Evolutionary conservation across 92 coral and sea anemone species (phyloP), one percentile per base, ranked within the genome.

Genomic region (Virgularia gustaviana): DNA sequence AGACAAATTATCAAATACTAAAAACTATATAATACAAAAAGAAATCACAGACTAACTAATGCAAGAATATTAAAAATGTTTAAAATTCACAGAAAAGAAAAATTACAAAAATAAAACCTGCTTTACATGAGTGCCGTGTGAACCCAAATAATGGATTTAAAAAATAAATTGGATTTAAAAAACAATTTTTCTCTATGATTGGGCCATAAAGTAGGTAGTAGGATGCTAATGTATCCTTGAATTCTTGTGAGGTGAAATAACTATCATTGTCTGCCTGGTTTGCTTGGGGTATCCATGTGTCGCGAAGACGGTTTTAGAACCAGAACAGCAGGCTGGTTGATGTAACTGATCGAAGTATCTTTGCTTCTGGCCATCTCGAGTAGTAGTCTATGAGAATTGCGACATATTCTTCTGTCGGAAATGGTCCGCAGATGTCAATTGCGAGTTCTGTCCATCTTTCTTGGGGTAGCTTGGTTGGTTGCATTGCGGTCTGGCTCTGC

Each of bases 351-450:
- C 8, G 2, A 8, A 49, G 56, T 2, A 2, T n/a, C n/a, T n/a
- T n/a, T 28, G 33, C 3, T 57, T 41, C 47, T 9, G 47, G 47
- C 47, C 47, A 41, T 9, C 47, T 9, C 9, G 47, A 41, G 47
- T 41, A 41, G 16, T 41, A 41, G 47, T 41, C n/a, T 1, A 83
- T 70, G 38, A 83, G 74, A 41, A 64, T 76, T 68, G 34, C 82
- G 34, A 77, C 65, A 31, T 7, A 57, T 58, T 78, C 79, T 9
- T 78, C 73, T 9, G 72, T 83, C 45, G 81, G 85, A 32, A 83
- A 83, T 20, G 81, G 81, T 29, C 85, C 88, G 52, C 88, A 63
- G 5, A 79, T 44, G 35, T 79, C 85, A 28, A 79, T 78, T 18
- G 81, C 74, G 2, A 49, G 79, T 52, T 72, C 9, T 9, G 47